phyloP scores from a whole-genome alignment of 2,797 vertebrate genomes.

The Monodelphis domestica region DNA sequence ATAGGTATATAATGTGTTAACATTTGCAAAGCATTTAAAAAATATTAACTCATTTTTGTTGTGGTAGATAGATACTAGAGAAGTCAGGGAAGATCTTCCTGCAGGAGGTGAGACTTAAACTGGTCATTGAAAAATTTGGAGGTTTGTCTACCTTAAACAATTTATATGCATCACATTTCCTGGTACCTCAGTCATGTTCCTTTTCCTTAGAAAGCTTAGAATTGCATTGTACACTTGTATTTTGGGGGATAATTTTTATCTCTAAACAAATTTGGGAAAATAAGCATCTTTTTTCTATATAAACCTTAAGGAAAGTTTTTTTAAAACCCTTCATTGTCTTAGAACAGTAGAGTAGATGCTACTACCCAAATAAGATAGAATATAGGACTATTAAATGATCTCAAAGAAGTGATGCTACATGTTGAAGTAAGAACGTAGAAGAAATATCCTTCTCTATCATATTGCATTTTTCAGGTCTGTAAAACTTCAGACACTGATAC shows the following conservation, averaged over 20 bases:
- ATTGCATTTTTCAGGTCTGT: not conserved
- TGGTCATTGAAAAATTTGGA: not conserved
- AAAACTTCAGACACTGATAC: not conserved
- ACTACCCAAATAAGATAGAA: not conserved
- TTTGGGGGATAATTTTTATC: too few species aligned
- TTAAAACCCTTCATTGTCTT: not conserved
- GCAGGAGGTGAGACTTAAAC: not conserved
- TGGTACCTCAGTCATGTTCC: not conserved
- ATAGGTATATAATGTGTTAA: not conserved
- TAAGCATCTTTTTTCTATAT: not conserved
- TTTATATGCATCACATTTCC: not conserved
- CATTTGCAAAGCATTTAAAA: not conserved
- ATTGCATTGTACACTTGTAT: too few species aligned
- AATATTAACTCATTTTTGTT: not conserved
- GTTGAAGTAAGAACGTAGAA: not conserved
- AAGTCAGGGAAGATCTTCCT: not conserved
- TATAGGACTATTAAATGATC: not conserved
- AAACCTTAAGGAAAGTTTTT: not conserved
- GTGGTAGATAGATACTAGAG: not conserved
- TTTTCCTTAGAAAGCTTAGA: too few species aligned
- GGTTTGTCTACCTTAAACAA: not conserved
- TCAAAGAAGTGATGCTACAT: not conserved
- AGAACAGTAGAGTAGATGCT: not conserved
- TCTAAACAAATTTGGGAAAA: fast-evolving
- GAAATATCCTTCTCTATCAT: not conserved